Percentiles rank a stretch among this genome's conserved stretches.
Evolutionary conservation across 1,140 invertebrate species (phyloP).

Genomic region (Pseudobourletiella spinata): DNA sequence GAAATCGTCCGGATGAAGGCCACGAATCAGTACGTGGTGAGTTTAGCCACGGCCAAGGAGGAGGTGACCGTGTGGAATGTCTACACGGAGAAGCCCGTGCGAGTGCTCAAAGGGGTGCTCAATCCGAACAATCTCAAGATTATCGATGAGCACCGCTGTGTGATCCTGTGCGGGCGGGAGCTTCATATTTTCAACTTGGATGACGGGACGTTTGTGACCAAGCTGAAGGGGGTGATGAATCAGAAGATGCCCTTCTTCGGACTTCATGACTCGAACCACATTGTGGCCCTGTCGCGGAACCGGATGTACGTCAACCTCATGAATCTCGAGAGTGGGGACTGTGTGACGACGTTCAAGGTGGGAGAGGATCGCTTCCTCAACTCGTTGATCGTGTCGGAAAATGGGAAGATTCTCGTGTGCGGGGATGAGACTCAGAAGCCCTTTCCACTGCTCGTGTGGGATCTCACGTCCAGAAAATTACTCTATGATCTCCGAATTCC

Average conservation of each 20-base stretch:
- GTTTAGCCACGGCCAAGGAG: constrained; percentile 58
- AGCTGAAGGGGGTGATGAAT: constrained; percentile 72
- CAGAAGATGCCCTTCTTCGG: constrained; percentile 85
- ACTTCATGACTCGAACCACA: constrained; percentile 63
- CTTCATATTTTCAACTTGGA: constrained; percentile 68
- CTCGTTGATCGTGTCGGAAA: constrained; percentile 72
- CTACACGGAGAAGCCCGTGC: constrained; percentile 50
- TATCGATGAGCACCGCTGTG: constrained; percentile 60
- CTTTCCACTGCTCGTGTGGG: constrained; percentile 76
- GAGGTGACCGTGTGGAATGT: constrained; percentile 73
- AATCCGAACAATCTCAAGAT: constrained; percentile 59
- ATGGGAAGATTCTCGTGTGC: constrained; percentile 76
- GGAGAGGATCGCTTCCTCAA: constrained; percentile 81
- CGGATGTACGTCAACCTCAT: constrained; percentile 85
- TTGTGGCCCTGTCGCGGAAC: constrained; percentile 72
- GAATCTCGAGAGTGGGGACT: constrained; percentile 69
- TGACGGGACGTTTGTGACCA: constrained; percentile 57
- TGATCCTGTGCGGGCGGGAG: constrained; percentile 70
- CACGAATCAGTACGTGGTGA: constrained; percentile 56
- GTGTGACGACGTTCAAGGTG: constrained; percentile 77
- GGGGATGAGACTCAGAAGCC: constrained; percentile 86
- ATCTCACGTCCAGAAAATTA: constrained; percentile 68
- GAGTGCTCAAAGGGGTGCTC: constrained; percentile 57
- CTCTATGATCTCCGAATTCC: constrained; percentile 77
- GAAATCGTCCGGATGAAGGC: constrained; percentile 49